These are phyloP conservation scores for Hemiscyllium ocellatum DNA, from an alignment of 2,113 vertebrate genomes.

Conservation along the genomic window DNA sequence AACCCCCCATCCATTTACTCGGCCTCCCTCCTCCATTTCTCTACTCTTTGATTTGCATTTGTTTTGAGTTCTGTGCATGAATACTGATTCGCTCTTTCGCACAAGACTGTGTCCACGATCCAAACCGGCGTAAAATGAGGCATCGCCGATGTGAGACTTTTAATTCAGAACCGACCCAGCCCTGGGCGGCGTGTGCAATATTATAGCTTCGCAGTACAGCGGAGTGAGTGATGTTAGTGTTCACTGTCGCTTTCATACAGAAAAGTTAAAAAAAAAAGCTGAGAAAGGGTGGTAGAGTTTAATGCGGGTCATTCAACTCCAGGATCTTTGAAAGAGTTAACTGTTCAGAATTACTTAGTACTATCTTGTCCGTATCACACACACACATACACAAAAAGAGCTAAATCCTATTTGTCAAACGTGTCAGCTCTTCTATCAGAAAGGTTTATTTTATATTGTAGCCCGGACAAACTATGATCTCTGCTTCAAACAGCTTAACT, in stretches of 20 bases:
- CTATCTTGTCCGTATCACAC: not conserved
- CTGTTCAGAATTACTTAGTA: not conserved
- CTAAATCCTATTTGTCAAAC: not conserved
- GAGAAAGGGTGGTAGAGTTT: not conserved
- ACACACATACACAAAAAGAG: not conserved
- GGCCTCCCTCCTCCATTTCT: too few species aligned
- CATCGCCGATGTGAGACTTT: not conserved
- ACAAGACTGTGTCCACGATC: not conserved
- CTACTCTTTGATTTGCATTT: slow-evolving; percentile 42
- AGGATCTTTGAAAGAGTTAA: not conserved
- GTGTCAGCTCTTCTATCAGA: not conserved
- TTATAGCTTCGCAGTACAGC: not conserved
- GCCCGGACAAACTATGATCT: not conserved
- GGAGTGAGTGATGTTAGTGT: not conserved
- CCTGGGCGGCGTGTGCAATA: not conserved
- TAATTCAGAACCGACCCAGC: not conserved
- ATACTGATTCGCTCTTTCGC: not conserved
- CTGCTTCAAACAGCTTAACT: not conserved
- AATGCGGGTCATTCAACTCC: not conserved
- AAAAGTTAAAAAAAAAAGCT: too few species aligned
- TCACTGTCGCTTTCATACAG: too few species aligned
- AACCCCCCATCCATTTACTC: too few species aligned
- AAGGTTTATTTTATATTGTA: not conserved
- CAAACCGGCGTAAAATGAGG: not conserved
- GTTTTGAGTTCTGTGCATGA: slow-evolving; percentile 43